Conservation (phyloP, 2,797 vertebrate species). For the Eutrigla gurnardus region DNA sequence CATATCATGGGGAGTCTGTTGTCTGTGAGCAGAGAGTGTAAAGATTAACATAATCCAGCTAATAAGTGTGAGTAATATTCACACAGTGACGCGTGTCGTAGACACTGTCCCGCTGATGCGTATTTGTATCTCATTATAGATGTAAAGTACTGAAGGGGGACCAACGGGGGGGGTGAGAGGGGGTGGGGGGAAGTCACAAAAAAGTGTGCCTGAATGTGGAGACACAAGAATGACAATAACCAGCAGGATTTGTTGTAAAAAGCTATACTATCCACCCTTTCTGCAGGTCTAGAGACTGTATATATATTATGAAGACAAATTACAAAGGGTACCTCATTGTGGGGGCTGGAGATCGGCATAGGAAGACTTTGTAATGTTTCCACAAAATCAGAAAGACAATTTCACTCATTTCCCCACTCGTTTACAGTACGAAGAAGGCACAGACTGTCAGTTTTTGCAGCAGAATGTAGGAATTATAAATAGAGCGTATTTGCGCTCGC, state of each 20-base stretch:
- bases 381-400: conserved; percentile 46
- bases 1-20: conserved; percentile 81
- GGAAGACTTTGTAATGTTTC: conserved; percentile 44
- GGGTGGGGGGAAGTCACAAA: conserved; percentile 57
- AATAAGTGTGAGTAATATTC: conserved; percentile 89
- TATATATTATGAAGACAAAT: conserved; percentile 36
- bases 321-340: conserved; percentile 17
- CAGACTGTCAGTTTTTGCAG: conserved; percentile 58
- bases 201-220: conserved; percentile 34
- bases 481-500: conserved; percentile 78
- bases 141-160: conserved; percentile 78
- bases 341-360: conserved; percentile 17
- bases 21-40: conserved; percentile 86
- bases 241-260: conserved; percentile 37
- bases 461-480: conserved; percentile 79
- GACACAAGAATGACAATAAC: conserved; percentile 55
- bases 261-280: conserved; percentile 30
- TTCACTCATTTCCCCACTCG: conserved; percentile 27
- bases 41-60: conserved; percentile 90
- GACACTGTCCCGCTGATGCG: conserved; percentile 87
- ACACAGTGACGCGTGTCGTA: conserved; percentile 85
- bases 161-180: conserved; percentile 38
- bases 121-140: conserved; percentile 89
- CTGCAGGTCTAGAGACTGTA: conserved; percentile 13
- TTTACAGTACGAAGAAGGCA: conserved; percentile 49